Evolutionary conservation across 2,113 vertebrate species (phyloP).

Genomic region (Pantherophis guttatus): DNA sequence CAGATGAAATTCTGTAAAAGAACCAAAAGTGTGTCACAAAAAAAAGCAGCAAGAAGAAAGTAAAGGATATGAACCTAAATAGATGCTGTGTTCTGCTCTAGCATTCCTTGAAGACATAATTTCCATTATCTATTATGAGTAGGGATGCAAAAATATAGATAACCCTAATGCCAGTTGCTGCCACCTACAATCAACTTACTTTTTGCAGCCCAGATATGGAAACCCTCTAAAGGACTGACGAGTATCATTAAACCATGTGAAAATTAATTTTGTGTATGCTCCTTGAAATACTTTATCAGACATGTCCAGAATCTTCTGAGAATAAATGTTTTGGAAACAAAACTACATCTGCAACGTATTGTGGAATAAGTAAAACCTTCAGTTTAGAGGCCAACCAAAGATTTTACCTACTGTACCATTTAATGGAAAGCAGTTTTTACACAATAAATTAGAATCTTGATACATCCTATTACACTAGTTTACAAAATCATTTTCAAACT

Average conservation of each 20-base stretch:
- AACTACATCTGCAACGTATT: neutral
- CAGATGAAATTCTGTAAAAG: neutral
- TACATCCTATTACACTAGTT: neutral
- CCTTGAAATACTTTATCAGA: neutral
- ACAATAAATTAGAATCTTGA: neutral
- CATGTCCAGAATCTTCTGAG: neutral
- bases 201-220: neutral
- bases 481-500: neutral
- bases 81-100: neutral
- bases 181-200: neutral
- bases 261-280: neutral
- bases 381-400: neutral
- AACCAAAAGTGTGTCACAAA: neutral
- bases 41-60: neutral
- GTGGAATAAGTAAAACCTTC: neutral
- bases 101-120: neutral
- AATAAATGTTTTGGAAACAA: neutral
- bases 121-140: neutral
- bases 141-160: neutral
- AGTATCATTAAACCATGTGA: neutral
- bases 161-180: neutral
- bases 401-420: neutral
- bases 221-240: neutral
- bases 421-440: neutral
- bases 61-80: neutral